These are phyloP conservation scores for Furnarius figulus DNA, from an alignment of 2,113 vertebrate genomes.

Conservation along the genomic window DNA sequence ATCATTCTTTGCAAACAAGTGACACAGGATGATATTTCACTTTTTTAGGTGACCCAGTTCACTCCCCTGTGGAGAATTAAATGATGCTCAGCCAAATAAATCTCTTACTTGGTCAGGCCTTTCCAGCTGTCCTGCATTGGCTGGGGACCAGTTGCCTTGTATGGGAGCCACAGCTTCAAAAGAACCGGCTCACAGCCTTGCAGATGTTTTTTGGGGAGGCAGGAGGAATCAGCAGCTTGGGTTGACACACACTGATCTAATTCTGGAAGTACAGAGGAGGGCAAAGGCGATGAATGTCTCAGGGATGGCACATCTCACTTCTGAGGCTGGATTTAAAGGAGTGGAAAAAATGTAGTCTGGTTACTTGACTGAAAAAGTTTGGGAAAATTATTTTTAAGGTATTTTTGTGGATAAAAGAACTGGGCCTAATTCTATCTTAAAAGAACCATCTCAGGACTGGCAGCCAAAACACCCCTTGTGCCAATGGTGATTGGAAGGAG, in stretches of 20 bases:
- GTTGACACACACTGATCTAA: background rate
- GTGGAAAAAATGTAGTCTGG: background rate
- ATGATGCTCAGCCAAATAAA: conserved; percentile 46
- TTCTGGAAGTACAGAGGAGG: background rate
- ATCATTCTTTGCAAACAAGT: background rate
- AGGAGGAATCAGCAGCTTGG: background rate
- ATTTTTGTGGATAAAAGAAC: background rate
- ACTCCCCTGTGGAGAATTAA: background rate
- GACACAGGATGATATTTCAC: background rate
- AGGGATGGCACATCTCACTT: background rate
- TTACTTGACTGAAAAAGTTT: background rate
- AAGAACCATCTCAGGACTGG: background rate
- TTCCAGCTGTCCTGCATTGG: background rate
- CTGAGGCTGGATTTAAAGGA: background rate
- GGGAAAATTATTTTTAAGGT: background rate
- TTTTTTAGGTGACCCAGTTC: background rate
- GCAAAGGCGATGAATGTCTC: background rate
- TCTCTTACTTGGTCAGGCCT: conserved; percentile 57
- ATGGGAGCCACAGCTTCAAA: conserved; percentile 30
- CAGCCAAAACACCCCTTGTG: background rate
- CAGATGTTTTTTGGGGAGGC: conserved; percentile 1
- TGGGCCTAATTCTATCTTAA: background rate
- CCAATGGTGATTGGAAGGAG: background rate
- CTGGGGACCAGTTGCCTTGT: conserved; percentile 34
- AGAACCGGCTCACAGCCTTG: background rate